Conservation (phyloP, 2,113 vertebrate species). For the Glaucomys volans region DNA sequence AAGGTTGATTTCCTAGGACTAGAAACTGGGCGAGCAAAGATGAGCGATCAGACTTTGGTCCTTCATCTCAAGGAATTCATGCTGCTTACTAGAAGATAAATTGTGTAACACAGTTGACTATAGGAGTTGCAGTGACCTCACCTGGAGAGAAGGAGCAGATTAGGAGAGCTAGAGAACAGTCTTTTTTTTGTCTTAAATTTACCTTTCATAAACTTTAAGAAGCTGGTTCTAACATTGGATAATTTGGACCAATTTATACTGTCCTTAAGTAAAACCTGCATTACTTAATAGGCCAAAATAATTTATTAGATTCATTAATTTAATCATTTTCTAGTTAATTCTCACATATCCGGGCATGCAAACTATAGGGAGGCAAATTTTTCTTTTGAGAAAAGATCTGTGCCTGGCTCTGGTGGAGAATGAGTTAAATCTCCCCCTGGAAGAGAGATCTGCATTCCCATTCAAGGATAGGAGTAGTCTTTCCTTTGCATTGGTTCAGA, state of each 20-base stretch:
- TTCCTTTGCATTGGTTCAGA: background rate
- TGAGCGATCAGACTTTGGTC: background rate
- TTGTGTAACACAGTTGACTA: background rate
- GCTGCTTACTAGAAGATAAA: background rate
- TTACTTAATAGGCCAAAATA: background rate
- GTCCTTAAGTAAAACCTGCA: background rate
- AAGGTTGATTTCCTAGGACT: background rate
- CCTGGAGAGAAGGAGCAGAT: background rate
- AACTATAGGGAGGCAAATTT: background rate
- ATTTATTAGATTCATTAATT: background rate
- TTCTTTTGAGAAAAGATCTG: background rate
- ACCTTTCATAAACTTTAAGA: background rate
- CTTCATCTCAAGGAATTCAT: background rate
- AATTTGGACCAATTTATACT: background rate
- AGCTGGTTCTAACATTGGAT: background rate
- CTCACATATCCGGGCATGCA: background rate
- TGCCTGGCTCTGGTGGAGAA: background rate
- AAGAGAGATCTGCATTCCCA: background rate
- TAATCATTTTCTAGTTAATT: background rate
- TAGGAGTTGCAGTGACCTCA: background rate
- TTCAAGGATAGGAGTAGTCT: background rate
- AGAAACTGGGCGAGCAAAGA: background rate
- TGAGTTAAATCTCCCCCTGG: background rate
- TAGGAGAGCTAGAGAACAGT: background rate
- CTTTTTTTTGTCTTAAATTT: background rate